Percentiles rank a stretch among this genome's conserved stretches.
Conservation (phyloP, 2,797 vertebrate species). For the Sylvilagus floridanus region DNA sequence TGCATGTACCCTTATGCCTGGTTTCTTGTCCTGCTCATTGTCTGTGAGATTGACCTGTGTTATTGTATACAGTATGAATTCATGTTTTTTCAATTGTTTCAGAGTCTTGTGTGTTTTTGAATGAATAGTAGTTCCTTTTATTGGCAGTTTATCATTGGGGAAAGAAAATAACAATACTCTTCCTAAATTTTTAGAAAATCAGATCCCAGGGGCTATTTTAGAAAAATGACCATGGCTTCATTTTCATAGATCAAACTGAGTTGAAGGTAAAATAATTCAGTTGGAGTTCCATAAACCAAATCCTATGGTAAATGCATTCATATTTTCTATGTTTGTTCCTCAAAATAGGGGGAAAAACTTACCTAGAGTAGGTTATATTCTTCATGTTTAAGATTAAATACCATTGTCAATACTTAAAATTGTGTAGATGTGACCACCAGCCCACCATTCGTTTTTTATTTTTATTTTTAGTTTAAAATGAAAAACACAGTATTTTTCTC, state of each 20-base stretch:
- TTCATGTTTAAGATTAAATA: constrained; percentile 6
- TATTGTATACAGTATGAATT: not conserved
- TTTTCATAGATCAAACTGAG: constrained; percentile 27
- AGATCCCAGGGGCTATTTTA: constrained; percentile 47
- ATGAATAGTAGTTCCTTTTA: constrained; percentile 61
- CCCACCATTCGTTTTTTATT: not conserved
- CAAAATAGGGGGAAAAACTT: constrained; percentile 26
- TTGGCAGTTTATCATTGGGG: not conserved
- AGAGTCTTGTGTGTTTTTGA: constrained; percentile 62
- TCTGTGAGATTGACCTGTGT: not conserved
- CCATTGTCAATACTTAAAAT: not conserved
- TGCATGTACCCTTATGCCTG: not conserved
- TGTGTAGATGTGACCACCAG: not conserved
- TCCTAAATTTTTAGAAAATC: constrained; percentile 50
- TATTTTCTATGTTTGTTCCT: not conserved
- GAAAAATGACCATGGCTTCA: constrained; percentile 45
- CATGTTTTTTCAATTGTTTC: constrained; percentile 17
- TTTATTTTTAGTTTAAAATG: not conserved
- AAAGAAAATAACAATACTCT: constrained; percentile 1
- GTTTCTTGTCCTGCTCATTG: not conserved
- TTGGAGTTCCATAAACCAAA: not conserved
- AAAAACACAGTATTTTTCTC: not conserved
- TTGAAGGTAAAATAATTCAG: not conserved
- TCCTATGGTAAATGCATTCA: constrained; percentile 20
- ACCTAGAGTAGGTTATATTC: not conserved